A percentile compares a stretch with the other conserved stretches of the same genome.
These are phyloP conservation scores for Podocnemis expansa DNA, from an alignment of 2,113 vertebrate species.

Conservation along the genomic window DNA sequence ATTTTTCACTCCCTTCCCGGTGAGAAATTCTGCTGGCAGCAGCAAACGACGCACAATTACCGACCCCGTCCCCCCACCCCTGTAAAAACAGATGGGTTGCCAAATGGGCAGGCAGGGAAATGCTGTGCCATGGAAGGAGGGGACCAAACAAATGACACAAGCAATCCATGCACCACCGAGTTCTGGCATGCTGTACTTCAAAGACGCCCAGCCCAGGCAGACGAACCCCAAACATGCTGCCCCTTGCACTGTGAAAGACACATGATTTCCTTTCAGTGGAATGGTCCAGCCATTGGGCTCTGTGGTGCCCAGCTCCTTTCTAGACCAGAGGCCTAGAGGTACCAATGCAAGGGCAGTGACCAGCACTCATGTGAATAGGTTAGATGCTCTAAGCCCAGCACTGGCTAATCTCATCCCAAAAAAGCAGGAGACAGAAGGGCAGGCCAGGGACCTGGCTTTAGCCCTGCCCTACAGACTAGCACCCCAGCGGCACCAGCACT, in stretches of 20 bases:
- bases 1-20: not conserved
- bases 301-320: not conserved
- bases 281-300: not conserved
- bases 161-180: not conserved
- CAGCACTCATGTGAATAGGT: not conserved
- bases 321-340: not conserved
- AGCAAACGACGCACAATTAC: not conserved
- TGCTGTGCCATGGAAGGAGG: not conserved
- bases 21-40: not conserved
- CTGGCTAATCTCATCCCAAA: not conserved
- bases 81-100: not conserved
- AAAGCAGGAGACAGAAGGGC: not conserved
- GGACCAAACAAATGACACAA: not conserved
- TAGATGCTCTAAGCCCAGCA: not conserved
- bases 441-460: not conserved
- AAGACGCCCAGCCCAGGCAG: not conserved
- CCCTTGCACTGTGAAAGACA: not conserved
- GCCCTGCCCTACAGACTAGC: not conserved
- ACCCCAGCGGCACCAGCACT: not conserved
- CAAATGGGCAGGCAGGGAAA: not conserved
- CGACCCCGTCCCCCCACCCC: accelerated
- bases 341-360: not conserved
- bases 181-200: not conserved
- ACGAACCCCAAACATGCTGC: not conserved
- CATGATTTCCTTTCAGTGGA: not conserved